phyloP scores from a whole-genome alignment of 1,140 invertebrate species.

The Lanistes nyassanus region DNA sequence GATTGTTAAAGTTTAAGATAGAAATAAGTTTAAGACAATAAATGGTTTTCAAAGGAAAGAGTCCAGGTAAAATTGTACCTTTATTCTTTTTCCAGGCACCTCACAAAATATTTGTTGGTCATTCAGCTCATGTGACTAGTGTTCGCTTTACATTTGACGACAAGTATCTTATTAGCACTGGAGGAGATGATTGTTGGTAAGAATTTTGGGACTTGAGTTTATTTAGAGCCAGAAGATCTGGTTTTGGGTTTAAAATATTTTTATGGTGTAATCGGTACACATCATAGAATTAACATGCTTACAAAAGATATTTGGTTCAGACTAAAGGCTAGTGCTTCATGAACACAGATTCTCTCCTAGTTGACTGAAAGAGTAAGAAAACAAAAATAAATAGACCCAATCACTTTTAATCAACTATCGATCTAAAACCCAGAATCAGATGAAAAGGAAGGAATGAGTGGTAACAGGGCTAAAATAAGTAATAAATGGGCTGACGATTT shows the following conservation, averaged over 20 bases:
- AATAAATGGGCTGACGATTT: too few relatives aligned
- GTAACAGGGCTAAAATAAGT: too few relatives aligned
- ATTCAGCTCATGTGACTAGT: constrained; percentile 66
- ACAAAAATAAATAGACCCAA: too few relatives aligned
- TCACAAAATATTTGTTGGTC: constrained; percentile 60
- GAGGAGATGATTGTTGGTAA: constrained; percentile 66
- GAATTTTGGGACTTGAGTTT: background rate
- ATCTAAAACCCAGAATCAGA: too few relatives aligned
- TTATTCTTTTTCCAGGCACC: constrained; percentile 40
- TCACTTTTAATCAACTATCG: too few relatives aligned
- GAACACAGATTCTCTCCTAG: too few relatives aligned
- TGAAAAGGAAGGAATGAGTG: too few relatives aligned
- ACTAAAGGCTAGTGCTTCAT: too few relatives aligned
- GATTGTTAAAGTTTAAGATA: background rate
- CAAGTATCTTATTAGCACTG: constrained; percentile 61
- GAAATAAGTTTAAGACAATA: background rate
- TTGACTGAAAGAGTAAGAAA: too few relatives aligned
- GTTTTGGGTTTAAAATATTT: background rate
- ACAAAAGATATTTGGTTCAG: too few relatives aligned
- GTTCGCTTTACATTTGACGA: constrained; percentile 63
- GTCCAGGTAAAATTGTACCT: too few relatives aligned
- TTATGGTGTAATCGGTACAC: background rate
- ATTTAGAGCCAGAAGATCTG: background rate
- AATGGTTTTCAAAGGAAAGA: background rate
- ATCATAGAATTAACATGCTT: too few relatives aligned